Conservation (phyloP, 2,113 vertebrate species). For the Misgurnus anguillicaudatus region DNA sequence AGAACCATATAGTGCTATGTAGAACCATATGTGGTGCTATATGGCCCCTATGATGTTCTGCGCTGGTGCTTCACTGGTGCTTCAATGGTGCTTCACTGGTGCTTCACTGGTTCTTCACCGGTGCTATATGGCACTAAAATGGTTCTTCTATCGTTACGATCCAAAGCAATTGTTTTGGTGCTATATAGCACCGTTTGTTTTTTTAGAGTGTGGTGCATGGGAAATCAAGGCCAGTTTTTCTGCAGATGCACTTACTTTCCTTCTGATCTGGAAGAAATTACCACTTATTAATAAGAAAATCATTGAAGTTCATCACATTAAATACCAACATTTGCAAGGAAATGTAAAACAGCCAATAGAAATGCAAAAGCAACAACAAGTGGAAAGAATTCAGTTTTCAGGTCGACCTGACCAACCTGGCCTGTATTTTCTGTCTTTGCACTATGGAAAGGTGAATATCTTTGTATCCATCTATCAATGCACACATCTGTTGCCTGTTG, state of each 20-base stretch:
- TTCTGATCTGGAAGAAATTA: constrained; percentile 46
- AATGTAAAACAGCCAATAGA: not conserved
- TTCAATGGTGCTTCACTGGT: no score
- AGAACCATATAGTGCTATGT: no score
- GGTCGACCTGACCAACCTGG: not conserved
- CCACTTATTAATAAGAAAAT: constrained; percentile 23
- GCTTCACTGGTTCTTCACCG: no score
- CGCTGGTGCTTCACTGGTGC: no score
- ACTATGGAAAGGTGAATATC: not conserved
- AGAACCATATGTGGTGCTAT: no score
- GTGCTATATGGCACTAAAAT: no score
- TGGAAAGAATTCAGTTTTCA: constrained; percentile 14
- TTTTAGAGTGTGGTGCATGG: no score
- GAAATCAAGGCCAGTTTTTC: constrained; percentile 22
- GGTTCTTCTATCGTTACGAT: no score
- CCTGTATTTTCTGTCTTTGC: constrained; percentile 16
- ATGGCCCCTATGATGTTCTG: no score
- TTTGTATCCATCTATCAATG: not conserved
- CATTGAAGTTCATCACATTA: constrained; percentile 5
- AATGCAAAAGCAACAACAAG: constrained; percentile 22
- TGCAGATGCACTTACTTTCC: constrained; percentile 25
- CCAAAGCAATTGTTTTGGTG: no score
- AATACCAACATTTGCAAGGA: constrained; percentile 10
- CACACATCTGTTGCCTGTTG: constrained; percentile 26
- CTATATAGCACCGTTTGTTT: no score